Conservation (phyloP, 64 coral and sea anemone genomes). For the Actinia tenebrosa region DNA sequence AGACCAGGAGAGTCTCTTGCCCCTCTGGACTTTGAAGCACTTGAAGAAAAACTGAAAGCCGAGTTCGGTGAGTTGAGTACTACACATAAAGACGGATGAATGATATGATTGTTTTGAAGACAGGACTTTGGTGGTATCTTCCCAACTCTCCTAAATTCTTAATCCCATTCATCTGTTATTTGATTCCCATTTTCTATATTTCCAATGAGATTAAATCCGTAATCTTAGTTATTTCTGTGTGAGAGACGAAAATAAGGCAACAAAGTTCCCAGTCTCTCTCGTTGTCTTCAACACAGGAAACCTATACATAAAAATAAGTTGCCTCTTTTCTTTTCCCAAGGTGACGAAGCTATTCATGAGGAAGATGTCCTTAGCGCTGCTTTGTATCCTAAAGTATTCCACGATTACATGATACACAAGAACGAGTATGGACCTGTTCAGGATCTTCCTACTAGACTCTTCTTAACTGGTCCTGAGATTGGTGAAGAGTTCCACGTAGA, state of each 20-base stretch:
- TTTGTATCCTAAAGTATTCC: constrained; percentile 88
- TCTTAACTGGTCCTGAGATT: constrained; percentile 92
- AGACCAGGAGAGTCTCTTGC: constrained; percentile 88
- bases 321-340: constrained; percentile 31
- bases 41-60: constrained; percentile 64
- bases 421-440: constrained; percentile 85
- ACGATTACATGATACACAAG: constrained; percentile 92
- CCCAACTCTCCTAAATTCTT: too few species aligned
- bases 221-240: too few species aligned
- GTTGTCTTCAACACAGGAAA: background rate
- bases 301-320: background rate
- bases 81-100: background rate
- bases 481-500: constrained; percentile 94
- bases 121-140: too few species aligned
- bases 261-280: background rate
- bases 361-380: constrained; percentile 81
- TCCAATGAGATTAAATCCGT: too few species aligned
- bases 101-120: too few species aligned
- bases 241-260: too few species aligned
- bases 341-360: constrained; percentile 60
- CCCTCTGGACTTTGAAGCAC: constrained; percentile 74
- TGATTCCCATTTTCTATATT: too few species aligned
- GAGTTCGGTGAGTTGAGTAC: constrained; percentile 59
- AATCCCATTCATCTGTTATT: too few species aligned
- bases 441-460: constrained; percentile 78